Percentiles rank a stretch among this genome's conserved stretches.
Conservation (phyloP, 1,140 invertebrate genomes). For the Ips typographus region DNA sequence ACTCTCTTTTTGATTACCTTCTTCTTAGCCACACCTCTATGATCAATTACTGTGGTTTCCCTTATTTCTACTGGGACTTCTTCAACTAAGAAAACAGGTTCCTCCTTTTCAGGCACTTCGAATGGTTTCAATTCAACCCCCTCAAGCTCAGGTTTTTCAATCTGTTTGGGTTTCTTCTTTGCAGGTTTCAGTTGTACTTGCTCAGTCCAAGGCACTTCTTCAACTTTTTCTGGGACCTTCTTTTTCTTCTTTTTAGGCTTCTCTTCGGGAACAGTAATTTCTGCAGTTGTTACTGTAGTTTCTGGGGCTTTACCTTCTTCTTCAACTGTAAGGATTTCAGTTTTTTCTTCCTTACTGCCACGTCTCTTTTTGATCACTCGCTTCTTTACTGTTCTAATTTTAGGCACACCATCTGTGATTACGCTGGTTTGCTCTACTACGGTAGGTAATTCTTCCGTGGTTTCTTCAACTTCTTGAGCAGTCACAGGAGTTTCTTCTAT, state of each 20-base stretch:
- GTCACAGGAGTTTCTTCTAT: constrained; percentile 34
- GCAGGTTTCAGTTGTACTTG: constrained; percentile 43
- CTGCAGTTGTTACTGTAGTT: constrained; percentile 49
- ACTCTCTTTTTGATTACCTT: constrained; percentile 45
- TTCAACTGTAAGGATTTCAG: constrained; percentile 48
- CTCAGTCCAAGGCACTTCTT: constrained; percentile 41
- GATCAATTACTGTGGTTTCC: constrained; percentile 33
- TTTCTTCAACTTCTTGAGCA: constrained; percentile 40
- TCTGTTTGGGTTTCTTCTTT: constrained; percentile 27
- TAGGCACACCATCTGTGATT: constrained; percentile 38
- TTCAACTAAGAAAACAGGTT: constrained; percentile 36
- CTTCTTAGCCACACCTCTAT: constrained; percentile 47
- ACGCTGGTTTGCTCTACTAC: constrained; percentile 43
- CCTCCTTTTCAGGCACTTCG: constrained; percentile 44
- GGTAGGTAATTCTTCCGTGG: constrained; percentile 39
- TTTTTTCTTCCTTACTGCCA: constrained; percentile 47
- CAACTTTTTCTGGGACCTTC: constrained; percentile 41
- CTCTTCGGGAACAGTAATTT: constrained; percentile 47
- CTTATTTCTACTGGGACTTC: constrained; percentile 48
- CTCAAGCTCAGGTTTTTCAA: constrained; percentile 53
- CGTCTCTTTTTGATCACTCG: constrained; percentile 46
- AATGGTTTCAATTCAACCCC: constrained; percentile 43
- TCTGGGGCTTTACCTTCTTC: constrained; percentile 49
- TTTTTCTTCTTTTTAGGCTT: constrained; percentile 42
- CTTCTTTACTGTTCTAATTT: constrained; percentile 48